Base-by-base conservation (phyloP, 2,797 vertebrate species). In the Mastacembelus armatus region DNA sequence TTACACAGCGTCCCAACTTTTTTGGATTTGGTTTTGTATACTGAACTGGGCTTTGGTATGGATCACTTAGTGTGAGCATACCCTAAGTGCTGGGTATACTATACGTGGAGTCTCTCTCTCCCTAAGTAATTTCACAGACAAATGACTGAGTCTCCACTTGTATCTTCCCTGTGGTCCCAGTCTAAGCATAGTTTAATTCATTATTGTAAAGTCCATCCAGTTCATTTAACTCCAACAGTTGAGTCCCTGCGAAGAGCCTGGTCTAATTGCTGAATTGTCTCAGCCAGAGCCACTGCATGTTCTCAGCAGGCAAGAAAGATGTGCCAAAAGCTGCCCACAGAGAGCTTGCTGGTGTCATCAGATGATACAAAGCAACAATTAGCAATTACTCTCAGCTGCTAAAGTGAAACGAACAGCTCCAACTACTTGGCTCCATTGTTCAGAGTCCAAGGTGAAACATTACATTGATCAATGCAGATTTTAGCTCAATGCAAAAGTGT, bases 231-330 rank as follows among this genome's bases (percentile, higher is more conserved):
- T 68, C 39, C 42, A 50, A 52, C 72, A 59, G 69, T 19, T 40
- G 33, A 3, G 50, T 47, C 32, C 1, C 1, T 33, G 49, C 71
- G 22, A 59, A 72, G 44, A 63, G 45, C 29, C 27, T 29, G 36
- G 47, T 62, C 62, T 86, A 79, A 87, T 85, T 85, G 72, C 78
- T 52, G 33, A 26, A 55, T 52, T 26, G 39, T 49, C 77, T 66
- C 66, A 75, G 70, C 59, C 6, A 19, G 49, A 47, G 59, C 56
- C 71, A 55, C 67, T 12, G 10, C 63, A 40, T 68, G 45, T 67
- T 67, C 80, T 61, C 59, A 60, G 75, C 66, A 60, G 59, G 65
- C 62, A 56, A 49, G 72, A 47, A 57, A 63, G 62, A 82, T 55
- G 40, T 74, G 62, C 78, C 64, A 72, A 66, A 61, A 32, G 50